Conservation (phyloP, 2,113 vertebrate genomes). For the Ctenodactylus gundi region DNA sequence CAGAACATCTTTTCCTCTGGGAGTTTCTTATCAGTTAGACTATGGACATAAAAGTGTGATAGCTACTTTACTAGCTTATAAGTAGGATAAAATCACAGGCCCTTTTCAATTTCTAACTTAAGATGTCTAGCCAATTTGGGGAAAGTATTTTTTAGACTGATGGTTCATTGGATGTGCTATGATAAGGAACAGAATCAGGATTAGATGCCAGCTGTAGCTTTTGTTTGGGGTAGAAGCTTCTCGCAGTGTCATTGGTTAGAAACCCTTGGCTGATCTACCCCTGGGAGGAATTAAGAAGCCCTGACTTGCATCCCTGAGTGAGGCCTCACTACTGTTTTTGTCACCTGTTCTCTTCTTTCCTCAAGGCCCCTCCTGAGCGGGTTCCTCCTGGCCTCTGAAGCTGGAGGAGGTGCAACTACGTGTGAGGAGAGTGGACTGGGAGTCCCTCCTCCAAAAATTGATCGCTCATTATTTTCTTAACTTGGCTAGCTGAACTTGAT, state of each 20-base stretch:
- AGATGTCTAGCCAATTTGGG: background rate
- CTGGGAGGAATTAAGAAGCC: background rate
- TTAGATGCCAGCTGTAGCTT: background rate
- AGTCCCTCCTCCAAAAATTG: background rate
- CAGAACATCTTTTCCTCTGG: no score
- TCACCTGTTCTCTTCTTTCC: background rate
- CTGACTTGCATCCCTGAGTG: background rate
- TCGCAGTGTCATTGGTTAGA: background rate
- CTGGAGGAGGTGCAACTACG: background rate
- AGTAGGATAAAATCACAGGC: no score
- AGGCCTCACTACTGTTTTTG: background rate
- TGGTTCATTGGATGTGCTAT: background rate
- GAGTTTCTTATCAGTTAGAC: no score
- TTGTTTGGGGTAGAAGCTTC: background rate
- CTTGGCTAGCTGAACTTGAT: no score
- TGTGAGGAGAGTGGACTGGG: background rate
- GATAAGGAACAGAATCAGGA: background rate
- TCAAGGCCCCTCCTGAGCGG: background rate
- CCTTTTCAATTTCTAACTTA: no score
- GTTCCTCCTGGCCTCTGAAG: background rate
- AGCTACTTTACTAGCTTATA: no score
- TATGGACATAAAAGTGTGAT: no score
- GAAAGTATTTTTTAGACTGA: background rate
- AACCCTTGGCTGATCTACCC: background rate
- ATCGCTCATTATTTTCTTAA: no score